A percentile compares a stretch with the other conserved stretches of the same genome.
These are phyloP conservation scores for Sebastes matsubarae DNA, from an alignment of 2,797 vertebrate species.

Conservation along the genomic window DNA sequence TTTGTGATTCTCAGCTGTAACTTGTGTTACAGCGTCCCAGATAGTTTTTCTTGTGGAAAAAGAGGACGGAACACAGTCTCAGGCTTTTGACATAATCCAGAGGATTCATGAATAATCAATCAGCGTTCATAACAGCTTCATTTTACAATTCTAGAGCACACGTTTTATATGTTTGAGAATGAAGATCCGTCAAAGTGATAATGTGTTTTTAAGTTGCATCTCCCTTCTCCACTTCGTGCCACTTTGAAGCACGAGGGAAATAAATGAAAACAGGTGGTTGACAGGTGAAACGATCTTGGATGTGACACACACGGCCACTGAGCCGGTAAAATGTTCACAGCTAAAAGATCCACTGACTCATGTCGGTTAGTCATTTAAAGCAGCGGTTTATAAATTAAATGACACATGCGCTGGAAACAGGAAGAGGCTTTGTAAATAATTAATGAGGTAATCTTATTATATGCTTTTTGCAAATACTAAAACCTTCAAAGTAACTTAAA, in stretches of 20 bases:
- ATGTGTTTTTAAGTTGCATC: not conserved
- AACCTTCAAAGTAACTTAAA: constrained; percentile 3
- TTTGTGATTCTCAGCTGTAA: constrained; percentile 18
- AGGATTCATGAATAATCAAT: constrained; percentile 34
- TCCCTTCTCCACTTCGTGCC: not conserved
- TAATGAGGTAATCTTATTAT: constrained; percentile 12
- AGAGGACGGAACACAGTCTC: not conserved
- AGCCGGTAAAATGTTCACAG: not conserved
- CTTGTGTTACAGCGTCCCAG: constrained; percentile 15
- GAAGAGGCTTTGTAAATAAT: constrained; percentile 21
- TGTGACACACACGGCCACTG: not conserved
- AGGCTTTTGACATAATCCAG: constrained; percentile 13
- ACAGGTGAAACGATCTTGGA: not conserved
- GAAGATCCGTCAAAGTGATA: not conserved
- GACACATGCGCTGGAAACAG: not conserved
- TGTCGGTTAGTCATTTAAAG: constrained; percentile 3
- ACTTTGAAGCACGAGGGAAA: not conserved
- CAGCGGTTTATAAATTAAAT: constrained; percentile 11
- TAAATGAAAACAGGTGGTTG: not conserved
- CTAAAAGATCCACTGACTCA: not conserved
- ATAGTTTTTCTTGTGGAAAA: constrained; percentile 28
- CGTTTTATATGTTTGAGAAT: not conserved
- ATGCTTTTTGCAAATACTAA: constrained; percentile 1
- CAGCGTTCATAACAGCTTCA: constrained; percentile 5
- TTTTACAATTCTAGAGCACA: constrained; percentile 2